Base-by-base conservation (phyloP, 2,888 invertebrate species). In the Pharmacophagus antenor region DNA sequence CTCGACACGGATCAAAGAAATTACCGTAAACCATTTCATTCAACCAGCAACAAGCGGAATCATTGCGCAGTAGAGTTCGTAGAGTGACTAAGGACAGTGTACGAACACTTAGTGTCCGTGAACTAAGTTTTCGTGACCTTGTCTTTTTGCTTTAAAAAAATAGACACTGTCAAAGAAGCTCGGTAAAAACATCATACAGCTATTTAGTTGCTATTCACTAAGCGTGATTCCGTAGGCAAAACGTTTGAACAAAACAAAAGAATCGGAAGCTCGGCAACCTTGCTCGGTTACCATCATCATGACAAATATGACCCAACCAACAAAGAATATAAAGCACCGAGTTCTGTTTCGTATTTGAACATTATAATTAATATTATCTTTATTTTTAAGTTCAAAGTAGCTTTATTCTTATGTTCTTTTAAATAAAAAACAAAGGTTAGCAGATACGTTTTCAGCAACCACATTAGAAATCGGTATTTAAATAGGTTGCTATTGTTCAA, bases 161-260 rank as follows among this genome's bases (percentile, higher is more conserved):
- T 69, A 71, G 69, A 64, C 72, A 66, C 75, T 73, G 79, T 79
- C 79, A 82, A 65, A 81, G 81, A 70, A 77, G 71, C 73, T 71
- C 70, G 72, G 74, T 76, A 76, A 85, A 79, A 79, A 84, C 80
- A 75, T 80, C 81, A 86, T 80, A 76, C 79, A 81, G 78, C 74
- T 77, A 79, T 86, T 88, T 88, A 88, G 77, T 77, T 77, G 77
- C 77, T 82, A 81, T 81, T 82, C 87, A 85, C 86, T 82, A 82
- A 73, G 77, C 90, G 87, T 90, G 77, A 82, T 86, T 89, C 90
- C 90, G 88, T 70, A 75, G 73, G 79, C 78, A 69, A 82, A 78
- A 74, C 61, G 62, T 67, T 69, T 73, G 71, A 69, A 70, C 73
- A 70, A 80, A 78, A 85, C 84, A 87, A 88, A 87, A 81, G 79